Evolutionary conservation across 2,797 vertebrate genomes (phyloP).

Genomic region (Sebastes kiyomatsui): DNA sequence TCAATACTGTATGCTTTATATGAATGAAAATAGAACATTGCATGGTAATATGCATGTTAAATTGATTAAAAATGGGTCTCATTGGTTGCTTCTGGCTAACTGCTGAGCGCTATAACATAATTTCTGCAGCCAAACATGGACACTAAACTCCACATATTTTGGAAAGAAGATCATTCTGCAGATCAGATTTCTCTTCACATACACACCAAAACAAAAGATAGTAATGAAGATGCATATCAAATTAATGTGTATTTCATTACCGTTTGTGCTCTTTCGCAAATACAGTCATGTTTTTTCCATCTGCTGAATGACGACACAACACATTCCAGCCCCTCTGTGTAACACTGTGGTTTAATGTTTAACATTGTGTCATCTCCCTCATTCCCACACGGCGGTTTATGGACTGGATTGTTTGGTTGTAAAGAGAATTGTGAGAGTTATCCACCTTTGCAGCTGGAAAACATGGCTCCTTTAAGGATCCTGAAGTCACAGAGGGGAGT

Average conservation of each 20-base stretch:
- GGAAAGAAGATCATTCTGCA: conserved; percentile 26
- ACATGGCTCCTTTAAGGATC: conserved; percentile 36
- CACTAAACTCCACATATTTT: not conserved
- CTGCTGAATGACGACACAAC: not conserved
- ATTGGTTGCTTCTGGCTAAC: not conserved
- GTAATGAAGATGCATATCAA: conserved; percentile 17
- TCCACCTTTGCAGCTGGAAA: conserved; percentile 11
- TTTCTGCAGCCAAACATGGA: not conserved
- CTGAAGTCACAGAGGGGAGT: conserved; percentile 41
- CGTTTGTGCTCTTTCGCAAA: not conserved
- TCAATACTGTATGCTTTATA: not conserved
- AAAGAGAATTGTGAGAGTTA: not conserved
- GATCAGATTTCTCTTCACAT: conserved; percentile 13
- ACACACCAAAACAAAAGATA: not conserved
- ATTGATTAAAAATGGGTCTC: not conserved
- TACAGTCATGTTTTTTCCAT: not conserved
- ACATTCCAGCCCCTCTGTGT: not conserved
- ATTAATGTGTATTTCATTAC: conserved; percentile 14
- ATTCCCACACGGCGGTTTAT: not conserved
- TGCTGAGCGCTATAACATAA: not conserved
- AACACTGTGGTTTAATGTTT: not conserved
- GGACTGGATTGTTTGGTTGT: not conserved
- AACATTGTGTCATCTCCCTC: not conserved
- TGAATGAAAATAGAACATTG: not conserved
- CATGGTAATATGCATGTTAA: not conserved